Base-by-base conservation (phyloP, 1,140 invertebrate genomes). In the Zelostemma sp. region DNA sequence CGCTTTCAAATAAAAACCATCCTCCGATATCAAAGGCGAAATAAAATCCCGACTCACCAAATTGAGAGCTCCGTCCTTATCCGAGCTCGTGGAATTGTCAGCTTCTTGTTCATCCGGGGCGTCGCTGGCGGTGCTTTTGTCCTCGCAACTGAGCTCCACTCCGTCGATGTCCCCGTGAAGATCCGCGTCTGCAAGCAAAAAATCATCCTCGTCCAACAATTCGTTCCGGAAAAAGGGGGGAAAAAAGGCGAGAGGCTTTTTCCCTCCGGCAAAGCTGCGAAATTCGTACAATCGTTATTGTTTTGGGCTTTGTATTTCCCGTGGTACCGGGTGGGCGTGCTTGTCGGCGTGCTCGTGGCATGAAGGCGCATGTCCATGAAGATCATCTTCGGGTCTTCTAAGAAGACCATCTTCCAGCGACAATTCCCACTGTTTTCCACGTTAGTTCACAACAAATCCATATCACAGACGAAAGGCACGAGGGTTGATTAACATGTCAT, bases 71-170 rank as follows among this genome's bases (percentile, higher is more conserved):
- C n/a, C n/a, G 61, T 86, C 86, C 68, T 85, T 81, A 53, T 89
- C 87, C 6, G 87, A 88, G 51, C 88, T 87, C 75, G 87, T 84
- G 55, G 87, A 88, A 66, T 89, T 87, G 45, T 85, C 86, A 4
- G 68, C 75, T 8, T 85, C 85, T 17, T 86, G 74, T 31, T 73
- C 84, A 70, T 84, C 81, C 11, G 82, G 80, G n/a, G 84, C 78
- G 54, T 87, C 86, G 73, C 86, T 88, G 8, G 82, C 79, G 64
- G 86, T 87, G 71, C 87, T 87, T 53, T 86, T 80, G 25, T 88
- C 86, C 51, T 88, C 87, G 9, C 86, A 86, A 60, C 86, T 87
- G 28, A 87, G 79, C 38, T 86, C 84, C 0, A 76, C 74, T 3
- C 77, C 83, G 15, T 83, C 83, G 9, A 85, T 80, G 38, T 87